Base-by-base conservation (phyloP, 2,888 invertebrate genomes). In the Caenorhabditis parvicauda region DNA sequence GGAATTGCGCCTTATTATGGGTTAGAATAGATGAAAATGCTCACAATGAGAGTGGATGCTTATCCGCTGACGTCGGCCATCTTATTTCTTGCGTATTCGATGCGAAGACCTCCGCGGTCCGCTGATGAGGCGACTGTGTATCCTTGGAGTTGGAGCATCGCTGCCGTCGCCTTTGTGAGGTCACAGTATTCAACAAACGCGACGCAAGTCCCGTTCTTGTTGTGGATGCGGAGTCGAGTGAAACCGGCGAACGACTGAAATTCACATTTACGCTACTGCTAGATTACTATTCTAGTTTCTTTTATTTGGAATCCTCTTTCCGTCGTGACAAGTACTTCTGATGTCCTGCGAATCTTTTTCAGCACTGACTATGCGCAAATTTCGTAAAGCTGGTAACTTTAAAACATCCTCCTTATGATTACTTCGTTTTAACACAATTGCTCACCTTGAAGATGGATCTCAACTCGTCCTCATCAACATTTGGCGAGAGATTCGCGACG, bases 51-150 rank as follows among this genome's bases (percentile, higher is more conserved):
- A 21, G 6, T 12, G 2, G 12, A 43, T 17, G 6, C 6, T 61
- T 54, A 69, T 58, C 69, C 68, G 52, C 67, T 70, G 41, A 87
- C 87, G 86, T 89, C 90, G 83, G 92, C 91, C 93, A 95, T 93
- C 88, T 94, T 94, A 86, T 90, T 92, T 87, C 92, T 91, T 85
- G 95, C 95, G 87, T 90, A 96, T 87, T 96, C 95, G 85, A 96
- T 93, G 84, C 94, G 89, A 84, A 96, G 92, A 83, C 93, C 92
- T 80, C 93, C 93, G 84, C 94, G 90, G 83, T 91, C 91, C 76
- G 93, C 93, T 84, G 68, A 64, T 9, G 67, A 52, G 27, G 58
- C 17, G 17, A 54, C 37, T 47, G 53, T 72, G 46, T 91, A 91
- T 84, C 95, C 95, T 86, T 96, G 94, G 81, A 96, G 89, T 82